A percentile compares a stretch with the other conserved stretches of the same genome.
These are phyloP conservation scores for Calephelis nemesis DNA, from an alignment of 1,140 invertebrate genomes.

Conservation along the genomic window DNA sequence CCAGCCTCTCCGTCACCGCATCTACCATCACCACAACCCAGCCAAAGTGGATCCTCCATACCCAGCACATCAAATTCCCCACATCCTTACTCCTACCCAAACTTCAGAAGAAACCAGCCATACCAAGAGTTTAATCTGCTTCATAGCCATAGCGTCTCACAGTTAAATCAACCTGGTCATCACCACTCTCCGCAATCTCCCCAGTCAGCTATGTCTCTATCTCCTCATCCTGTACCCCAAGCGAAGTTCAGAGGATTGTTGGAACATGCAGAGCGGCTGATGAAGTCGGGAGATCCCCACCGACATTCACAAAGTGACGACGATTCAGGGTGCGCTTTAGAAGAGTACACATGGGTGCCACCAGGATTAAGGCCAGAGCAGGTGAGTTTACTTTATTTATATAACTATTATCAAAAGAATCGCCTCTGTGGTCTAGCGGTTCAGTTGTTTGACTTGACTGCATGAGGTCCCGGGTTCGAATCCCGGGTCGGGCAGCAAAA, in stretches of 20 bases:
- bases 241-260: slow-evolving; percentile 77
- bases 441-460: no score
- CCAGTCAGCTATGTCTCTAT: slow-evolving; percentile 66
- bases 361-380: slow-evolving; percentile 96
- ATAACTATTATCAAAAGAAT: neutral
- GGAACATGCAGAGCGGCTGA: slow-evolving; percentile 71
- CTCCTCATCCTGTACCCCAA: slow-evolving; percentile 69
- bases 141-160: slow-evolving; percentile 54
- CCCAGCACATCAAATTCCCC: slow-evolving; percentile 63
- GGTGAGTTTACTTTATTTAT: slow-evolving; percentile 80
- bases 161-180: slow-evolving; percentile 52
- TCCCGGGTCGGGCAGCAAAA: no score
- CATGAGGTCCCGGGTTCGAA: no score
- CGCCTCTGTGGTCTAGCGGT: neutral
- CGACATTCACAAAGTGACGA: slow-evolving; percentile 96
- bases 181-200: slow-evolving; percentile 63
- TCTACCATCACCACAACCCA: slow-evolving; percentile 57
- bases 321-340: slow-evolving; percentile 97
- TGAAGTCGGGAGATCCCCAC: slow-evolving; percentile 85
- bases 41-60: slow-evolving; percentile 57
- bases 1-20: slow-evolving; percentile 50
- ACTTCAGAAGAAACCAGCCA: slow-evolving; percentile 53
- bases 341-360: slow-evolving; percentile 99
- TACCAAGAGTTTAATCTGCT: slow-evolving; percentile 51
- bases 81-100: slow-evolving; percentile 60